Conservation (phyloP, 2,797 vertebrate species). For the Platyrinchus mystaceus region DNA sequence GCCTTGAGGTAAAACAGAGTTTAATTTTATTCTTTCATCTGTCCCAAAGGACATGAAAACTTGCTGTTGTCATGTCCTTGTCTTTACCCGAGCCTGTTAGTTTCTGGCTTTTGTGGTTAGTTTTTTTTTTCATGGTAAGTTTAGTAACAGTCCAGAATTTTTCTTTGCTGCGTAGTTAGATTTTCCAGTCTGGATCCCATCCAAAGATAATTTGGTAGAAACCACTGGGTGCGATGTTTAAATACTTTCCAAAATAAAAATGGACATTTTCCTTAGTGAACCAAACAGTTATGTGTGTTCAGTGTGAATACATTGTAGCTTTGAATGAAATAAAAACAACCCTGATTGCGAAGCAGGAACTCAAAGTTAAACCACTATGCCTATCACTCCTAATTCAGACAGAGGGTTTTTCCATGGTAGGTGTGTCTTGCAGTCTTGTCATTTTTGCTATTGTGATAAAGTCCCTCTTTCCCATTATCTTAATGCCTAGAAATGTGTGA, state of each 20-base stretch:
- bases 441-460: neutral
- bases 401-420: neutral
- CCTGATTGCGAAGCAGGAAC: neutral
- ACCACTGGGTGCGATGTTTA: neutral
- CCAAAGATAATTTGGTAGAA: neutral
- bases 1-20: neutral
- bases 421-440: neutral
- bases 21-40: neutral
- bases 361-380: neutral
- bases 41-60: neutral
- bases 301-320: neutral
- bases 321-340: neutral
- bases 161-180: neutral
- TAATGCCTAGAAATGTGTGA: neutral
- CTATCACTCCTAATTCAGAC: neutral
- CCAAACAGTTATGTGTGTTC: neutral
- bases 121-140: too few species aligned
- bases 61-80: neutral
- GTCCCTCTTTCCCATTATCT: neutral
- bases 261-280: neutral
- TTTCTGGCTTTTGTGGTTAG: neutral
- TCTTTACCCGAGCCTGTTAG: neutral
- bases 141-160: neutral
- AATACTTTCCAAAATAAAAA: constrained; percentile 9
- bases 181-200: neutral